These are phyloP conservation scores for Aphelenchoides besseyi DNA, from an alignment of 1,140 invertebrate genomes.

Conservation along the genomic window DNA sequence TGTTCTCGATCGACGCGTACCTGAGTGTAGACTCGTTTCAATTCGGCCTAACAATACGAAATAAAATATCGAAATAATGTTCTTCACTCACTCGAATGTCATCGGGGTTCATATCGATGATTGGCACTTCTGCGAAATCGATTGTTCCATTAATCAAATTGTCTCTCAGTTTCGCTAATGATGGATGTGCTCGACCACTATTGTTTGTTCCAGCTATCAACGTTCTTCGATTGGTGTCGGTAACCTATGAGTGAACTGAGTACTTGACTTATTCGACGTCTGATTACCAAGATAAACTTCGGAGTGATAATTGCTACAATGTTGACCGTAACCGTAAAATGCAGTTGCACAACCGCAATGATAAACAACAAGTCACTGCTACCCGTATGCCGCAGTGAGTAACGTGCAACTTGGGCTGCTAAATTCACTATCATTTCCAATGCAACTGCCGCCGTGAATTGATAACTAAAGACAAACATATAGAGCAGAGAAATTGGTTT, in stretches of 20 bases:
- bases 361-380: conserved; percentile 45
- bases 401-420: conserved; percentile 71
- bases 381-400: conserved; percentile 28
- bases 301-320: conserved; percentile 51
- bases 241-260: too few relatives aligned
- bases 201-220: conserved; percentile 62
- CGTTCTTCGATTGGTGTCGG: conserved; percentile 62
- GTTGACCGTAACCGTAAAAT: conserved; percentile 61
- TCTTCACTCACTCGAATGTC: conserved; percentile 72
- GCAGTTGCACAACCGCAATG: conserved; percentile 57
- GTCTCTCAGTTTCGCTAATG: conserved; percentile 66
- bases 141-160: conserved; percentile 76
- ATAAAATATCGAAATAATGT: background rate
- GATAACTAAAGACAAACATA: conserved; percentile 43
- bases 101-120: conserved; percentile 82
- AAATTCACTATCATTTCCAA: conserved; percentile 74
- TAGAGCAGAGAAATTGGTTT: background rate
- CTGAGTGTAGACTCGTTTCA: conserved; percentile 82
- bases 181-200: conserved; percentile 63
- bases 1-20: too few relatives aligned
- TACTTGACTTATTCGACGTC: too few relatives aligned
- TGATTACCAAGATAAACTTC: conserved; percentile 42
- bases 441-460: conserved; percentile 71
- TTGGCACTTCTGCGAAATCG: conserved; percentile 78
- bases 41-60: conserved; percentile 72